Percentiles rank a stretch among this genome's conserved stretches.
phyloP scores from a whole-genome alignment of 2,113 vertebrate species.

The Cercocebus atys region DNA sequence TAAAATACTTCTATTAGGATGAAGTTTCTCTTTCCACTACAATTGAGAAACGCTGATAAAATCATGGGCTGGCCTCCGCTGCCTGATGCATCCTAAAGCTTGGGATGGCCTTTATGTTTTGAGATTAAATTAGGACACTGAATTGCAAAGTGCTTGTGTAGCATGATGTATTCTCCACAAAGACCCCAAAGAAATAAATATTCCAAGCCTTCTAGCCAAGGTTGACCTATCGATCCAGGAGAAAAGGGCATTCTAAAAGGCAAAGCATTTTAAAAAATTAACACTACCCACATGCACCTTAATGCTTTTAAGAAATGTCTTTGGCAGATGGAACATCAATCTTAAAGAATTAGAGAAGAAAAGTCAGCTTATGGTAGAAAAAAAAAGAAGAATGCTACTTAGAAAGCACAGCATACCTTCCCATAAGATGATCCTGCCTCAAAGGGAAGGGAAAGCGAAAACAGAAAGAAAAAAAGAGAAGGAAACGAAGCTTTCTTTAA shows the following conservation, averaged over 20 bases:
- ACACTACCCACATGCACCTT: constrained; percentile 52
- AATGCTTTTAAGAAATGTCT: constrained; percentile 61
- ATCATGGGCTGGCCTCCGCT: background rate
- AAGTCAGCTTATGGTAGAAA: background rate
- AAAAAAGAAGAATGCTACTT: background rate
- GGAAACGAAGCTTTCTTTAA: background rate
- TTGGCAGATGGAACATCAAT: background rate
- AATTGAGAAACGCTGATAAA: background rate
- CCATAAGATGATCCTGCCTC: background rate
- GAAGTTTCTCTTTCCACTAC: background rate
- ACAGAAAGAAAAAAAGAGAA: too few species aligned
- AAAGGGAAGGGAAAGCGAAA: background rate
- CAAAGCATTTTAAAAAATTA: constrained; percentile 68
- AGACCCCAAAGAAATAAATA: constrained; percentile 34
- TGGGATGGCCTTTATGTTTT: background rate
- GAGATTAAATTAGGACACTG: constrained; percentile 56
- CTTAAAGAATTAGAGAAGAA: constrained; percentile 20
- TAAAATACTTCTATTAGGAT: background rate
- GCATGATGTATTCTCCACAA: constrained; percentile 4
- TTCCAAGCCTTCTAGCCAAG: background rate
- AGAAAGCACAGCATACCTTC: background rate
- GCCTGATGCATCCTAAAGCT: background rate
- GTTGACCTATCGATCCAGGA: constrained; percentile 55
- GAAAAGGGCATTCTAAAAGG: constrained; percentile 54
- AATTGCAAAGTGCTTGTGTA: constrained; percentile 51